phyloP scores from a whole-genome alignment of 2,797 vertebrate genomes.

The Platalea minor region DNA sequence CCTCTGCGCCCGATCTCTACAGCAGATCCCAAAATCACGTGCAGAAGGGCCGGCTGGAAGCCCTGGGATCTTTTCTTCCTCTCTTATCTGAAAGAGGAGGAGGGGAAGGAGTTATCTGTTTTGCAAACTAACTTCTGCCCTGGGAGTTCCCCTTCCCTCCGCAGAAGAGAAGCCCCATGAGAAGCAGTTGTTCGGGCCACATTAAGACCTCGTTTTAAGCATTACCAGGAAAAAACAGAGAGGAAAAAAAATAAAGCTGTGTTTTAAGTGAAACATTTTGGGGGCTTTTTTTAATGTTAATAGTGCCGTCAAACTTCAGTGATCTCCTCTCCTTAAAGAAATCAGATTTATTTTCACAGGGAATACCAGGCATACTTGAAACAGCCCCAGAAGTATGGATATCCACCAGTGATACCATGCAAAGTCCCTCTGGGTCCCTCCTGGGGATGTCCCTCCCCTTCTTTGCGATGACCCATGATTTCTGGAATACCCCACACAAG shows the following conservation, averaged over 20 bases:
- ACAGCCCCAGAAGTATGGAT: accelerated
- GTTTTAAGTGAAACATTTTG: not conserved
- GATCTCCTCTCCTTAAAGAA: not conserved
- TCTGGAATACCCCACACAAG: not conserved
- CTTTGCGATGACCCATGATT: accelerated
- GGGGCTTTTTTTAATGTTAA: not conserved
- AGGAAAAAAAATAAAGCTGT: not conserved
- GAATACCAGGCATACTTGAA: not conserved
- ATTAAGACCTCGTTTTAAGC: not conserved
- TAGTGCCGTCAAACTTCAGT: not conserved
- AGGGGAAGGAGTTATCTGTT: not conserved
- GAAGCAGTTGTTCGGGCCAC: accelerated
- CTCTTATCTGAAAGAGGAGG: not conserved
- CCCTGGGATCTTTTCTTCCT: not conserved
- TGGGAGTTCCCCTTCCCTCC: not conserved
- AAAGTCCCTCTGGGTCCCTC: no score
- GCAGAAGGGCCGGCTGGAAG: not conserved
- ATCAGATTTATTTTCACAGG: not conserved
- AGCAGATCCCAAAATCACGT: not conserved
- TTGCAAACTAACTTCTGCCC: not conserved
- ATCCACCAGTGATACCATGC: not conserved
- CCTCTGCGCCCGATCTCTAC: no score
- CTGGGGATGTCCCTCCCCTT: not conserved
- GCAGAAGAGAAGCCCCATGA: not conserved
- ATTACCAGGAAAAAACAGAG: not conserved